Base-by-base conservation (phyloP, 1,140 invertebrate species). In the Cotesia chilonis region DNA sequence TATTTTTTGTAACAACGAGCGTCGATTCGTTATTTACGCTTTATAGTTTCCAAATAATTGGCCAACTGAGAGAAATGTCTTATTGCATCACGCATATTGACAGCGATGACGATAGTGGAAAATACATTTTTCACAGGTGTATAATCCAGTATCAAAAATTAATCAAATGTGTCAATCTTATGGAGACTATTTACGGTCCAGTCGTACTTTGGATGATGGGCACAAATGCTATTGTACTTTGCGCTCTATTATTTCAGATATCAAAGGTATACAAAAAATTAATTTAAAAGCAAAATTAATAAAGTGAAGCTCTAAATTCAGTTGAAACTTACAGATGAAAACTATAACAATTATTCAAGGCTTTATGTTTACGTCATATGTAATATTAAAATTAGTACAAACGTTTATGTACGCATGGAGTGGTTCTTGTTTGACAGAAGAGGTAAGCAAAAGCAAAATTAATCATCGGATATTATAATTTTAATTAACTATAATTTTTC, bases 21-120 rank as follows among this genome's bases (percentile, higher is more conserved):
- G 77, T 77, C 1, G 82, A 83, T 35, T 74, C 75, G 2, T 28
- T 78, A 10, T 83, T 80, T 63, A 74, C 76, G 7, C 63, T 78
- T 35, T 77, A 78, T 14, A 36, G 76, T 35, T 76, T 79, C 47
- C 80, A 81, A 68, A 77, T 83, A 12, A 73, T 41, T 64, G 54
- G 68, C 35, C 36, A 72, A 47, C 59, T 74, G 71, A 47, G 70
- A 55, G 2, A 71, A 12, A 35, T 77, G 72, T 7, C 57, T 9
- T 20, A 69, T 37, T 35, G 63, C 1, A 76, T 79, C 17, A 55
- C 60, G 9, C 70, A 76, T 61, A 20, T 78, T 10, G 47, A 63
- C 54, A 64, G 51, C 9, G 59, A 68, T 9, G 61, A 70, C 2
- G 35, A 68, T 38, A 57, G 72, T 38, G 6, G 2, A 51, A n/a